Evolutionary conservation across 2,888 invertebrate species (phyloP).

Genomic region (Drosophila atroscutellata): DNA sequence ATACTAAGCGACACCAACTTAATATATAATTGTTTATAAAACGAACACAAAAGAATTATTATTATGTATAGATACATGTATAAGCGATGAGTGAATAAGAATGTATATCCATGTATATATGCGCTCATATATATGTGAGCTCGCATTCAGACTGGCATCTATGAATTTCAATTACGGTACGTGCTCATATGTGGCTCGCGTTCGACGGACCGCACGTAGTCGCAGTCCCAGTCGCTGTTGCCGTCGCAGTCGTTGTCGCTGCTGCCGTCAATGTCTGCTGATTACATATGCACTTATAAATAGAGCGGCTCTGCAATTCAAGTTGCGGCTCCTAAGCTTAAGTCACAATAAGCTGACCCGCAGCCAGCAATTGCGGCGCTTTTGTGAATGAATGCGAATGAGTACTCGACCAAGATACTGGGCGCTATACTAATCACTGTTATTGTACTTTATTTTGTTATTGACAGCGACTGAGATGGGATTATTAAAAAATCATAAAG

Average conservation of each 20-base stretch:
- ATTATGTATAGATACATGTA: slow-evolving; percentile 27
- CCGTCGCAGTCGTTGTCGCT: slow-evolving; percentile 16
- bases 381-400: slow-evolving; percentile 62
- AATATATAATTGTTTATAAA: slow-evolving; percentile 69
- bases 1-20: slow-evolving; percentile 62
- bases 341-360: slow-evolving; percentile 54
- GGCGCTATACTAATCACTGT: slow-evolving; percentile 5
- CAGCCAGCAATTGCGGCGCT: slow-evolving; percentile 22
- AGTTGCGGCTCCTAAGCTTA: slow-evolving; percentile 36
- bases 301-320: slow-evolving; percentile 51
- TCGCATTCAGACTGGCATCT: slow-evolving; percentile 60
- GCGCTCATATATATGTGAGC: slow-evolving; percentile 17
- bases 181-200: slow-evolving; percentile 69
- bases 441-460: background rate
- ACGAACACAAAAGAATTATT: slow-evolving; percentile 71
- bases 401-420: slow-evolving; percentile 9
- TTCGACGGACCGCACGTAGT: slow-evolving; percentile 65
- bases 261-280: slow-evolving; percentile 37
- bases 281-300: slow-evolving; percentile 67
- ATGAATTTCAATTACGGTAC: slow-evolving; percentile 78
- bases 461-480: slow-evolving; percentile 12
- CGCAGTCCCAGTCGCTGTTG: slow-evolving; percentile 18
- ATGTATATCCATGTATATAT: slow-evolving; percentile 30
- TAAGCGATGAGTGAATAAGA: slow-evolving; percentile 42
- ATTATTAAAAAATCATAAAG: slow-evolving; percentile 51